Percentiles rank a stretch among this genome's conserved stretches.
Conservation (phyloP, 2,888 invertebrate species). For the Lissocephala sabroskyi region DNA sequence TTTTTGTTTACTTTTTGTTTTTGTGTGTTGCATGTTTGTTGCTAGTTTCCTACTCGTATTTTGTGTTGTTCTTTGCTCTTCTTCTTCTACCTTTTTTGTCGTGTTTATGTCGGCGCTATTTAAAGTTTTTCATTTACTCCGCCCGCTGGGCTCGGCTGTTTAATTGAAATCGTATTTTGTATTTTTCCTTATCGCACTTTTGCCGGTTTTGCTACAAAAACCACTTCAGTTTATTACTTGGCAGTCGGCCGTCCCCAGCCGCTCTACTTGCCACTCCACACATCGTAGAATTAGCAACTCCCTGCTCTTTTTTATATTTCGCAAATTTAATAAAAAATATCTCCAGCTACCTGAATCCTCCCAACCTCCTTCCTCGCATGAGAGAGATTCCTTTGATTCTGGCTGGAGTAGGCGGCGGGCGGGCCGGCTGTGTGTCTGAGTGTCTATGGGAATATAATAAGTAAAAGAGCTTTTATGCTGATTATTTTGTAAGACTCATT, state of each 20-base stretch:
- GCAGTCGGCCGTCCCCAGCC: background rate
- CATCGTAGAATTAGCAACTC: too few relatives aligned
- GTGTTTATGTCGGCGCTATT: slow-evolving; percentile 2
- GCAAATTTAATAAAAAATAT: too few relatives aligned
- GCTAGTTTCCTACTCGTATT: slow-evolving; percentile 4
- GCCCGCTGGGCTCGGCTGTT: slow-evolving; percentile 16
- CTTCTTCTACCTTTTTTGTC: too few relatives aligned
- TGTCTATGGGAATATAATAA: slow-evolving; percentile 38
- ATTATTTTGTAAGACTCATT: slow-evolving; percentile 51
- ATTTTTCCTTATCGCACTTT: slow-evolving; percentile 39
- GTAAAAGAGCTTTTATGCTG: slow-evolving; percentile 60
- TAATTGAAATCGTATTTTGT: slow-evolving; percentile 53
- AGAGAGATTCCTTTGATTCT: too few relatives aligned
- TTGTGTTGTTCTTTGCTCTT: too few relatives aligned
- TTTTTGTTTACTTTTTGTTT: slow-evolving; percentile 14
- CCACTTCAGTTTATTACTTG: slow-evolving; percentile 14
- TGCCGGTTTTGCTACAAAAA: slow-evolving; percentile 14
- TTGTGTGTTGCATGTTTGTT: slow-evolving; percentile 25
- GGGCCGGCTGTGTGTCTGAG: slow-evolving; percentile 2
- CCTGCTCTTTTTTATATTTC: too few relatives aligned
- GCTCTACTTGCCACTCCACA: slow-evolving; percentile 1
- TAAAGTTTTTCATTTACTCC: slow-evolving; percentile 8
- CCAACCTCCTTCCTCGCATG: too few relatives aligned
- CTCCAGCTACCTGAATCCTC: too few relatives aligned
- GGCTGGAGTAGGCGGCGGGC: too few relatives aligned